These are phyloP conservation scores for Catajapyx aquilonaris DNA, from an alignment of 1,140 invertebrate genomes.

Conservation along the genomic window DNA sequence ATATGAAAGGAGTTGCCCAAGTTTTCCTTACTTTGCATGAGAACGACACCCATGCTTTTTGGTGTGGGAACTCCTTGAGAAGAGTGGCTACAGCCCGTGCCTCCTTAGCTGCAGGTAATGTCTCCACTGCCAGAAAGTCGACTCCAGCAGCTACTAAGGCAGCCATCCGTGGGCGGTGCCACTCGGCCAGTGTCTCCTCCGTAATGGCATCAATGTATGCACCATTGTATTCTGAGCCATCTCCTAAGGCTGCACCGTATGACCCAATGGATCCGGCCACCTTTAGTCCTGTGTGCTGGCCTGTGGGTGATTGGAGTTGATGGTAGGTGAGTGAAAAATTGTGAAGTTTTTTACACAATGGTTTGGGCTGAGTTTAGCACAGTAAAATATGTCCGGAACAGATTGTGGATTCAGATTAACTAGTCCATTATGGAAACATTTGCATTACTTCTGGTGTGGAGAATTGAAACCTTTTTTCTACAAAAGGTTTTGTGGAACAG, in stretches of 20 bases:
- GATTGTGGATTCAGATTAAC: too few species aligned
- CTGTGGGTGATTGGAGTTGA: not conserved
- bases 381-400: too few species aligned
- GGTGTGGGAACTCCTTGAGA: constrained; percentile 42
- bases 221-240: constrained; percentile 78
- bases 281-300: not conserved
- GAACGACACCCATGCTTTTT: constrained; percentile 65
- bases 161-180: constrained; percentile 56
- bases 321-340: not conserved
- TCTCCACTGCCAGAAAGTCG: constrained; percentile 70
- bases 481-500: too few species aligned
- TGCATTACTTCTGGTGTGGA: too few species aligned
- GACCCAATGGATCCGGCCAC: constrained; percentile 73
- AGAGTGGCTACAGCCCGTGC: constrained; percentile 56
- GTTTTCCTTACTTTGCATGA: constrained; percentile 54
- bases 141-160: constrained; percentile 52
- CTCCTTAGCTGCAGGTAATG: constrained; percentile 63
- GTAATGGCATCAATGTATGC: constrained; percentile 47
- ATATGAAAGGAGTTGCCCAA: too few species aligned
- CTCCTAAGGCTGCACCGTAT: constrained; percentile 65
- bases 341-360: not conserved
- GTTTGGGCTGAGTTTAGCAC: too few species aligned
- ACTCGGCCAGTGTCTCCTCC: constrained; percentile 41
- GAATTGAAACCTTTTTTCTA: too few species aligned
- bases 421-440: too few species aligned